phyloP scores from a whole-genome alignment of 2,113 vertebrate species.

The Columba livia region DNA sequence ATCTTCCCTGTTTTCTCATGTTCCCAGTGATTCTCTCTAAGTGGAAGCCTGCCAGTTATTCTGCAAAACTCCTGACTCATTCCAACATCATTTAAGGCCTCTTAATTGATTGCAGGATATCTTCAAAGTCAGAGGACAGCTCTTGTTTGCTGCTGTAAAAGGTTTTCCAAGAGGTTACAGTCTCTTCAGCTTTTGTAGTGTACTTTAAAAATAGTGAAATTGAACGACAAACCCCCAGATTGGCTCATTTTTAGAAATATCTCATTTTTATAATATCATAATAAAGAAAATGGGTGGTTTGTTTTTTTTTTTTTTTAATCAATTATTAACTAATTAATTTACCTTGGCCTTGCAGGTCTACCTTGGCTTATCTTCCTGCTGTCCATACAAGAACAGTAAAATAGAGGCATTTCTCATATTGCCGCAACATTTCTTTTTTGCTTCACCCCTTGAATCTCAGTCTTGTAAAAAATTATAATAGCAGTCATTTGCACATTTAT shows the following conservation, averaged over 20 bases:
- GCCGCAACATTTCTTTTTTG: background rate
- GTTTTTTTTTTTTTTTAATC: background rate
- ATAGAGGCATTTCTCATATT: background rate
- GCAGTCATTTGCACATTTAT: background rate
- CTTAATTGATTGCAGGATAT: conserved; percentile 31
- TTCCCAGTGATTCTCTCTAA: background rate
- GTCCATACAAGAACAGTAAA: background rate
- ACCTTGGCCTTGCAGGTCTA: background rate
- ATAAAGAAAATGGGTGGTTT: background rate
- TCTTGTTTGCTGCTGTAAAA: conserved; percentile 16
- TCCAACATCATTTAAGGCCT: background rate
- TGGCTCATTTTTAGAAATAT: background rate
- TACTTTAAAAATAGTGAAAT: background rate
- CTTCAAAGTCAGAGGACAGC: conserved; percentile 41
- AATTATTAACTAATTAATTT: background rate
- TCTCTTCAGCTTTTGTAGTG: background rate
- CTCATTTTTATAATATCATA: background rate
- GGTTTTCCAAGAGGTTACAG: conserved; percentile 10
- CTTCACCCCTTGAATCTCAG: background rate
- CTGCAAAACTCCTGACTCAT: conserved; percentile 60
- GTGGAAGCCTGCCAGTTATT: conserved; percentile 41
- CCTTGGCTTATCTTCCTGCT: background rate
- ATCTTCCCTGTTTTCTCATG: conserved; percentile 25
- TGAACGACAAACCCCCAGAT: background rate
- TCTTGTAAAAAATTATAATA: background rate